These are phyloP conservation scores for Danionella cerebrum DNA, from an alignment of 2,113 vertebrate genomes.

Conservation along the genomic window DNA sequence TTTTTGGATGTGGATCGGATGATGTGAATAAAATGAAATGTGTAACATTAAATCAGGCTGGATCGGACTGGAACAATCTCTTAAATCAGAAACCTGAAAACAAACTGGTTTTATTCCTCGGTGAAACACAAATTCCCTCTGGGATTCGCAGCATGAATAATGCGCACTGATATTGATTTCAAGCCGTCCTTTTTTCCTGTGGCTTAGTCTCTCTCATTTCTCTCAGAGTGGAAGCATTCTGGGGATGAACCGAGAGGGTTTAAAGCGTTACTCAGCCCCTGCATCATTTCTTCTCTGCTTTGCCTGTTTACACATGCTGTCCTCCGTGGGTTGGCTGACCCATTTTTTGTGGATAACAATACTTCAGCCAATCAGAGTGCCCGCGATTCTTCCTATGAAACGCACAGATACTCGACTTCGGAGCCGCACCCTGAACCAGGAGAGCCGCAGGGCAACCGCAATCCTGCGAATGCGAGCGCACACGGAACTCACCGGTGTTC, in stretches of 20 bases:
- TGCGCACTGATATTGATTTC: slow-evolving; percentile 90
- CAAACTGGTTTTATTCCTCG: slow-evolving; percentile 53
- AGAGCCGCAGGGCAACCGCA: too few relatives aligned
- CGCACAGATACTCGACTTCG: slow-evolving; percentile 46
- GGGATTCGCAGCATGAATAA: slow-evolving; percentile 77
- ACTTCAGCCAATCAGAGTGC: slow-evolving; percentile 53
- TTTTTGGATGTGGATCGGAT: too few relatives aligned
- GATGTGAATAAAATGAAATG: too few relatives aligned
- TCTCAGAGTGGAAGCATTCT: slow-evolving; percentile 38
- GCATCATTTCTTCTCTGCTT: not conserved
- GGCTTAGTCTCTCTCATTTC: slow-evolving; percentile 66
- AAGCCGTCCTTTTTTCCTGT: slow-evolving; percentile 57
- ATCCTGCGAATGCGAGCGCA: too few relatives aligned
- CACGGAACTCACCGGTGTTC: too few relatives aligned
- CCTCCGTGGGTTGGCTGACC: slow-evolving; percentile 61
- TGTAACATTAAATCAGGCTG: too few relatives aligned
- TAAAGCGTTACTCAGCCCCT: slow-evolving; percentile 11
- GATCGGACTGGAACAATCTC: too few relatives aligned
- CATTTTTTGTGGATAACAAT: slow-evolving; percentile 62
- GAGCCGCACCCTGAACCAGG: too few relatives aligned
- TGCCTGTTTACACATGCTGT: slow-evolving; percentile 43
- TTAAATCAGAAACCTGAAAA: not conserved
- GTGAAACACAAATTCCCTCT: slow-evolving; percentile 73
- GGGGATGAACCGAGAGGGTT: slow-evolving; percentile 5
- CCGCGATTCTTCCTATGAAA: slow-evolving; percentile 48